Percentiles rank a stretch among this genome's conserved stretches.
Evolutionary conservation across 1,140 invertebrate species (phyloP).

Genomic region (Hycleus cichorii): DNA sequence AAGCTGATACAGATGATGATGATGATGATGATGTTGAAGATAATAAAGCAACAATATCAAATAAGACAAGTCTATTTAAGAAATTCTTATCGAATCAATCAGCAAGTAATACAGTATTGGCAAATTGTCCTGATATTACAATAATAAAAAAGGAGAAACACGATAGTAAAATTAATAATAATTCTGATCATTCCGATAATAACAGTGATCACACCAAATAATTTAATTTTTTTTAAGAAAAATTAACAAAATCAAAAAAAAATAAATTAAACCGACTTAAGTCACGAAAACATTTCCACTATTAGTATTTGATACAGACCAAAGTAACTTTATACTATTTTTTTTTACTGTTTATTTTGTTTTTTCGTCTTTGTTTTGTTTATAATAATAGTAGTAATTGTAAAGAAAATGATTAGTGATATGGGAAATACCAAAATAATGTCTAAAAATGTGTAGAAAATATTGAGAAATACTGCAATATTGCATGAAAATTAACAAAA

Average conservation of each 20-base stretch:
- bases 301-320: conserved; percentile 42
- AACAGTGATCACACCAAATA: conserved; percentile 23
- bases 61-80: conserved; percentile 23
- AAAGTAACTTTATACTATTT: conserved; percentile 33
- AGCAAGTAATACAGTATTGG: conserved; percentile 44
- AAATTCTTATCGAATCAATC: conserved; percentile 18
- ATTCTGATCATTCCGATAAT: conserved; percentile 40
- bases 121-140: conserved; percentile 55
- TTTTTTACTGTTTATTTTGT: background rate
- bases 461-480: no score
- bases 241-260: conserved; percentile 28
- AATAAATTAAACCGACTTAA: background rate
- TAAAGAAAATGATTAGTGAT: no score
- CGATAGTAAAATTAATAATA: conserved; percentile 44
- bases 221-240: background rate
- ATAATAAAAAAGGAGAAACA: conserved; percentile 53
- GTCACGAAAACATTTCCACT: conserved; percentile 25
- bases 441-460: no score
- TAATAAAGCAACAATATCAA: conserved; percentile 24
- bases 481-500: no score
- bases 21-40: conserved; percentile 42
- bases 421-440: no score
- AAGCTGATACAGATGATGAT: conserved; percentile 44
- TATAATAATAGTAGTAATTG: no score
- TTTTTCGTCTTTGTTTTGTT: no score